Conservation (phyloP, 2,888 invertebrate genomes). For the Eupithecia tripunctaria region DNA sequence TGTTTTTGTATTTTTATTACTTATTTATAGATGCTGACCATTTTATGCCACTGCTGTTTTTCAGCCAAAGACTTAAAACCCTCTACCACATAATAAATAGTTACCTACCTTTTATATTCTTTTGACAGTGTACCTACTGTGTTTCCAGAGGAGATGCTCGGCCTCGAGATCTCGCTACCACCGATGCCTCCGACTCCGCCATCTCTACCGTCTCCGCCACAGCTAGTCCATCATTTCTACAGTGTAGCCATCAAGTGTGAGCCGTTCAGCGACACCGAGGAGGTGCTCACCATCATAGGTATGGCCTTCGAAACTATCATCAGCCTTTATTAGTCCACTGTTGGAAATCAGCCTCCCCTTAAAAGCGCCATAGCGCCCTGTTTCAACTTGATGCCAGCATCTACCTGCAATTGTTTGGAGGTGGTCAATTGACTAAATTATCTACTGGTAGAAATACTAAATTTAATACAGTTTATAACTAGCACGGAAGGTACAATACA, state of each 20-base stretch:
- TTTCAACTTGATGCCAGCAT: too few relatives aligned
- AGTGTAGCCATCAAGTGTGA: constrained; percentile 44
- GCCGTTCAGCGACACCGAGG: constrained; percentile 39
- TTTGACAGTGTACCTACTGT: neutral
- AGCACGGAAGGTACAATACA: too few relatives aligned
- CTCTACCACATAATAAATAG: too few relatives aligned
- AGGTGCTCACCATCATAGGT: constrained; percentile 29
- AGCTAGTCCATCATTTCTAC: constrained; percentile 49
- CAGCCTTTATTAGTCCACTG: neutral
- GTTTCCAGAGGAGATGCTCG: constrained; percentile 18
- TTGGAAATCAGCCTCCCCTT: neutral
- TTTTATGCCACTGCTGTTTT: too few relatives aligned
- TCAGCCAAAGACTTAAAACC: too few relatives aligned
- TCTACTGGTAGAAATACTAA: too few relatives aligned
- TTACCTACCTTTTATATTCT: too few relatives aligned
- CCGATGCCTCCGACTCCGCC: constrained; percentile 31
- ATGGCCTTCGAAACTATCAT: neutral
- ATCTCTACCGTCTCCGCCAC: constrained; percentile 25
- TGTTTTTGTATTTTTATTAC: too few relatives aligned
- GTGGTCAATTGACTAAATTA: too few relatives aligned
- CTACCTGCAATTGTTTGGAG: too few relatives aligned
- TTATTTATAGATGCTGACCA: too few relatives aligned
- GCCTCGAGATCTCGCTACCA: constrained; percentile 21
- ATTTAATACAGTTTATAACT: too few relatives aligned
- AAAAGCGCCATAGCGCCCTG: neutral